Evolutionary conservation across 2,888 invertebrate genomes (phyloP).

Genomic region (Rugalucina vietnamica): DNA sequence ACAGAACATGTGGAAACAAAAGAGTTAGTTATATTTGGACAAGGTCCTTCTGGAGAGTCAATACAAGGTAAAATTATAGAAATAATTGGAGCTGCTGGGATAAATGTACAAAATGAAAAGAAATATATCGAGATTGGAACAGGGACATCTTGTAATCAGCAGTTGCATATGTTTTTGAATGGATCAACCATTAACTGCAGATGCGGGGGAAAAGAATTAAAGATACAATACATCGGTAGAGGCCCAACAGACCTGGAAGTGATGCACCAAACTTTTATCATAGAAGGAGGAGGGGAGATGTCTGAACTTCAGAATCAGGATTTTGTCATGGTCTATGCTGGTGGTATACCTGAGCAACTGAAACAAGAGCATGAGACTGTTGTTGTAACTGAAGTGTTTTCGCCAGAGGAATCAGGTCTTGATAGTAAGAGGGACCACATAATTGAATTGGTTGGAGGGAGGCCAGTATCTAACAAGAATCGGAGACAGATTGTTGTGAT

Average conservation of each 20-base stretch:
- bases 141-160: constrained; percentile 31
- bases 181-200: constrained; percentile 37
- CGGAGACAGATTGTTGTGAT: constrained; percentile 48
- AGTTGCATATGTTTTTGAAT: constrained; percentile 29
- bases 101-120: constrained; percentile 20
- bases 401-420: not conserved
- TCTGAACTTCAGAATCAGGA: constrained; percentile 45
- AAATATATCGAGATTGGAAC: constrained; percentile 46
- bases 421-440: constrained; percentile 15
- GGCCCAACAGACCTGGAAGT: constrained; percentile 44
- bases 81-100: constrained; percentile 26
- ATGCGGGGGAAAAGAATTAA: constrained; percentile 24
- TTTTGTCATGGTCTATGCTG: constrained; percentile 42
- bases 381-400: constrained; percentile 25
- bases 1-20: not conserved
- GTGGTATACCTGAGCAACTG: constrained; percentile 44
- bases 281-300: constrained; percentile 31
- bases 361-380: constrained; percentile 19
- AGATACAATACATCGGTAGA: constrained; percentile 41
- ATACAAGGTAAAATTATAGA: constrained; percentile 47
- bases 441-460: constrained; percentile 27
- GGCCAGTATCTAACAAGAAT: constrained; percentile 5
- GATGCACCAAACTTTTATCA: constrained; percentile 14
- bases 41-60: not conserved
- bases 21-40: not conserved